Evolutionary conservation across 2,113 vertebrate species (phyloP).

Genomic region (Eupsittula cactorum): DNA sequence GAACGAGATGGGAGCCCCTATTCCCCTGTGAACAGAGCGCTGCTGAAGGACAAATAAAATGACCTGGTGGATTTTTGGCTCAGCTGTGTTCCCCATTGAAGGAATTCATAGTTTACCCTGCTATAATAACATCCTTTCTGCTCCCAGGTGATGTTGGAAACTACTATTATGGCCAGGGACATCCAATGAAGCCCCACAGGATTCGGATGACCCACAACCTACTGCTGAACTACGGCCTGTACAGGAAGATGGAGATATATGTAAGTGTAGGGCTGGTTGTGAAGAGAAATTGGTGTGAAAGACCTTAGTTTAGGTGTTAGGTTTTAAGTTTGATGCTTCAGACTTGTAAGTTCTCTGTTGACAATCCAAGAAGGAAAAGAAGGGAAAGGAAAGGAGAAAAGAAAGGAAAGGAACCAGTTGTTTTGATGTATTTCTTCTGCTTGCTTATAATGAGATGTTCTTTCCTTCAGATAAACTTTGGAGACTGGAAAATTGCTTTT

Average conservation of each 20-base stretch:
- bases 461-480: neutral
- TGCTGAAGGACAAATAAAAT: neutral
- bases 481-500: neutral
- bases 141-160: slow-evolving; percentile 93
- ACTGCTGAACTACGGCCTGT: slow-evolving; percentile 96
- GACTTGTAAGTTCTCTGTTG: fast-evolving
- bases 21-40: neutral
- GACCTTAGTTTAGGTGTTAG: fast-evolving
- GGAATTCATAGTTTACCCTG: neutral
- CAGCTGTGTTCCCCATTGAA: neutral
- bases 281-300: fast-evolving
- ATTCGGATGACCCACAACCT: slow-evolving; percentile 99
- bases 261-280: slow-evolving; percentile 75
- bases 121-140: neutral
- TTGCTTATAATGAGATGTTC: neutral
- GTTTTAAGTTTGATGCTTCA: neutral
- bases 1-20: neutral
- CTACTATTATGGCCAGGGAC: slow-evolving; percentile 98
- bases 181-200: slow-evolving; percentile 98
- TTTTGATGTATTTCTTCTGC: neutral
- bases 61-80: neutral
- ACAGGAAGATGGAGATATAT: slow-evolving; percentile 99
- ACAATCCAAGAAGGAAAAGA: neutral
- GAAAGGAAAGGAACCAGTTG: neutral
- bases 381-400: neutral